Evolutionary conservation across 1,140 invertebrate species (phyloP).

Genomic region (Zaprionus vittiger): DNA sequence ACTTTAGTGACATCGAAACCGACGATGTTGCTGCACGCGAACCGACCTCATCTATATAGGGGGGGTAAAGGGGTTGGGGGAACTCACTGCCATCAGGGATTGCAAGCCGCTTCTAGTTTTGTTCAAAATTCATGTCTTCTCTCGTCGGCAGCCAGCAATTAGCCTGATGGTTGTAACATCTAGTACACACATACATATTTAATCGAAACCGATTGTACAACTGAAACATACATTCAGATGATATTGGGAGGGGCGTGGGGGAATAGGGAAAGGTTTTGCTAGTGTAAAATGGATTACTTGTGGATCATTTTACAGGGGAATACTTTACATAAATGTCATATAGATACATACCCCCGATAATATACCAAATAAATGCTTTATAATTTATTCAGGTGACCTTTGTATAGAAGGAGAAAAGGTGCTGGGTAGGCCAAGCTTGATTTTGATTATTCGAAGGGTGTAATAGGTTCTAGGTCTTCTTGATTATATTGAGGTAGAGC

Average conservation of each 20-base stretch:
- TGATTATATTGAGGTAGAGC: too few relatives aligned
- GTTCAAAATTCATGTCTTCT: constrained; percentile 13
- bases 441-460: too few relatives aligned
- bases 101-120: constrained; percentile 2
- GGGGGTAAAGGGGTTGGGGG: too few relatives aligned
- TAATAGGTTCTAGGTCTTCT: too few relatives aligned
- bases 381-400: too few relatives aligned
- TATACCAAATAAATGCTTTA: too few relatives aligned
- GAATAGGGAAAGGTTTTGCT: background rate
- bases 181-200: background rate
- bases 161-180: background rate
- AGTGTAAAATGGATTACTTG: background rate
- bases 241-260: too few relatives aligned
- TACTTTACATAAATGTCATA: background rate
- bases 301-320: background rate
- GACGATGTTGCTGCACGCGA: constrained; percentile 11
- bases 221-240: too few relatives aligned
- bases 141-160: background rate
- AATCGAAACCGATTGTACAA: background rate
- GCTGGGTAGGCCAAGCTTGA: too few relatives aligned
- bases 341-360: too few relatives aligned
- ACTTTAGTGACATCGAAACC: constrained; percentile 20
- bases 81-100: too few relatives aligned
- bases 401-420: too few relatives aligned
- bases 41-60: background rate